These are phyloP conservation scores for Callipepla squamata DNA, from an alignment of 2,113 vertebrate genomes.

Conservation along the genomic window DNA sequence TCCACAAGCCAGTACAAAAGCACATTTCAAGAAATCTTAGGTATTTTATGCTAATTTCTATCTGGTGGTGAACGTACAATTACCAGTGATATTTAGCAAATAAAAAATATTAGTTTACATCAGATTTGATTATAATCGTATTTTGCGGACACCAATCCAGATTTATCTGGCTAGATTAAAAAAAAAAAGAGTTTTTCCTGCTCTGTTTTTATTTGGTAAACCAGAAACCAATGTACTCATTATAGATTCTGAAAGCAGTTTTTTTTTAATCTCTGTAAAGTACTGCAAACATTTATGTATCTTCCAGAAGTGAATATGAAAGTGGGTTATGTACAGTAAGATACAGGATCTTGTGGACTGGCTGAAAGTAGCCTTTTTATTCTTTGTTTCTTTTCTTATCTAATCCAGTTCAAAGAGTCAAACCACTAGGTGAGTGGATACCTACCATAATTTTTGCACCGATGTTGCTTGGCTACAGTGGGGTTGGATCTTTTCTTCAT, in stretches of 20 bases:
- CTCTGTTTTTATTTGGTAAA: slow-evolving; percentile 41
- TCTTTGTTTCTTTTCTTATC: neutral
- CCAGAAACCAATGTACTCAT: slow-evolving; percentile 43
- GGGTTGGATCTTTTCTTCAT: neutral
- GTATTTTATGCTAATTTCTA: neutral
- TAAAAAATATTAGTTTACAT: neutral
- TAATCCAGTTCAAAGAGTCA: neutral
- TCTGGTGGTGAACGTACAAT: neutral
- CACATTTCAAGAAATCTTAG: neutral
- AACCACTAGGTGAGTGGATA: neutral
- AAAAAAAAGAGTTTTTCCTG: neutral
- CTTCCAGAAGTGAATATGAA: neutral
- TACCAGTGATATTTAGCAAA: neutral
- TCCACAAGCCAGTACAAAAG: neutral
- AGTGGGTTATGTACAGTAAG: neutral
- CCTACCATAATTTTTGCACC: neutral
- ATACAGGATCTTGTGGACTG: neutral
- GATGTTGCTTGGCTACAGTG: neutral
- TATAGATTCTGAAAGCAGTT: slow-evolving; percentile 13
- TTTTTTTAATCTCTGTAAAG: neutral
- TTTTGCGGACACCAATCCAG: neutral
- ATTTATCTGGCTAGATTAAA: neutral
- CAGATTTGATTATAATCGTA: neutral
- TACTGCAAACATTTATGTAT: neutral
- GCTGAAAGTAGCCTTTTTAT: neutral